phyloP scores from a whole-genome alignment of 92 coral and sea anemone species.

The Epizoanthus illoricatus region DNA sequence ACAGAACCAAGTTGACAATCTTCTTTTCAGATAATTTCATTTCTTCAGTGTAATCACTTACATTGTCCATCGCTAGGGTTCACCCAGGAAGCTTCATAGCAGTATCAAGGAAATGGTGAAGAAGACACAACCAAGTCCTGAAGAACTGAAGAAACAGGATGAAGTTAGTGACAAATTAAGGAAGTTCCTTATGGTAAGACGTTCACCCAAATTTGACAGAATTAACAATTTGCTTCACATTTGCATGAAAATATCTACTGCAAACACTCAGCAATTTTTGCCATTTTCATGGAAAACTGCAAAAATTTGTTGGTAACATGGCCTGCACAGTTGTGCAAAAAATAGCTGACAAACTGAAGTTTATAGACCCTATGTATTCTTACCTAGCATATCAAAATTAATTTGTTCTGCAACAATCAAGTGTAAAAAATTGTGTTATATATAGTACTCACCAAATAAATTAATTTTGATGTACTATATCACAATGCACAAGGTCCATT shows the following conservation, averaged over 20 bases:
- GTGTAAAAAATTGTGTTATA: too few species aligned
- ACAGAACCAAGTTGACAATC: background rate
- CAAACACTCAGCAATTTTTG: too few species aligned
- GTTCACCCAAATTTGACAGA: background rate
- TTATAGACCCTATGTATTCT: too few species aligned
- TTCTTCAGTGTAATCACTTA: background rate
- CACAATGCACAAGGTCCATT: too few species aligned
- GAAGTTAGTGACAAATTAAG: slow-evolving; percentile 77
- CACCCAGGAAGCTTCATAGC: slow-evolving; percentile 55
- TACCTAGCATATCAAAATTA: too few species aligned
- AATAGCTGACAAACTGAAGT: too few species aligned
- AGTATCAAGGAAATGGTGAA: slow-evolving; percentile 84
- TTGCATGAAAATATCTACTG: too few species aligned
- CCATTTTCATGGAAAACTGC: background rate
- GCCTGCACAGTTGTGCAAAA: too few species aligned
- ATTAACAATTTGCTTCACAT: background rate
- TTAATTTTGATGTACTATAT: too few species aligned
- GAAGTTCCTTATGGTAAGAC: slow-evolving; percentile 75
- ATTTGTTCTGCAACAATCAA: too few species aligned
- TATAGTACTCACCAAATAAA: too few species aligned
- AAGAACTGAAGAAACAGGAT: slow-evolving; percentile 72
- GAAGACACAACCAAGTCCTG: slow-evolving; percentile 69
- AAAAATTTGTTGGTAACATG: too few species aligned
- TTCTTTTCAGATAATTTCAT: background rate
- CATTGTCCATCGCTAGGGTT: slow-evolving; percentile 28